Evolutionary conservation across 2,888 invertebrate species (phyloP).

Genomic region (Ommatoiulus sabulosus): DNA sequence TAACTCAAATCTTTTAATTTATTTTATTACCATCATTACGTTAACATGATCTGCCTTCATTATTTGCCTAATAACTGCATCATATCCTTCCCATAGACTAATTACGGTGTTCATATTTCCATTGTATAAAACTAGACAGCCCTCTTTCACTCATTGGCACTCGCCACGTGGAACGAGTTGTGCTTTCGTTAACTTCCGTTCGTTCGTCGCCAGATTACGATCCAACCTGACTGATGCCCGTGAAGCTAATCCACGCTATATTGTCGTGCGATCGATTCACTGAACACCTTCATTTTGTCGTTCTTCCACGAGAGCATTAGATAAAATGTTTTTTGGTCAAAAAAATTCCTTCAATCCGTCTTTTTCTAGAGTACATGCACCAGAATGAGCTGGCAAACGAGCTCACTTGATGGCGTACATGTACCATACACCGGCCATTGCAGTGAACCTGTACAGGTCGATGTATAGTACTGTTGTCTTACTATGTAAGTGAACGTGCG

Average conservation of each 20-base stretch:
- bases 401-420: not conserved
- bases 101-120: not conserved
- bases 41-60: not conserved
- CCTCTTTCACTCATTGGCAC: not conserved
- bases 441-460: too few relatives aligned
- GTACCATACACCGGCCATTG: too few relatives aligned
- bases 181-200: not conserved
- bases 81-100: not conserved
- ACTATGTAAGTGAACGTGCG: too few relatives aligned
- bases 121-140: not conserved
- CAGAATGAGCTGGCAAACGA: not conserved
- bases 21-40: too few relatives aligned
- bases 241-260: not conserved
- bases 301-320: not conserved
- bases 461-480: too few relatives aligned
- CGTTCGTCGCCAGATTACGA: not conserved
- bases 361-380: not conserved
- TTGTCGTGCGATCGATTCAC: not conserved
- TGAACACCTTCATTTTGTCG: not conserved
- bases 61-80: not conserved
- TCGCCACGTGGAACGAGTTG: not conserved
- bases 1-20: too few relatives aligned
- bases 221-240: not conserved
- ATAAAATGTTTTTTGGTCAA: not conserved
- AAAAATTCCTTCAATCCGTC: too few relatives aligned